These are phyloP conservation scores for Coronaproctus castanopsis DNA, from an alignment of 2,888 invertebrate genomes.

Conservation along the genomic window DNA sequence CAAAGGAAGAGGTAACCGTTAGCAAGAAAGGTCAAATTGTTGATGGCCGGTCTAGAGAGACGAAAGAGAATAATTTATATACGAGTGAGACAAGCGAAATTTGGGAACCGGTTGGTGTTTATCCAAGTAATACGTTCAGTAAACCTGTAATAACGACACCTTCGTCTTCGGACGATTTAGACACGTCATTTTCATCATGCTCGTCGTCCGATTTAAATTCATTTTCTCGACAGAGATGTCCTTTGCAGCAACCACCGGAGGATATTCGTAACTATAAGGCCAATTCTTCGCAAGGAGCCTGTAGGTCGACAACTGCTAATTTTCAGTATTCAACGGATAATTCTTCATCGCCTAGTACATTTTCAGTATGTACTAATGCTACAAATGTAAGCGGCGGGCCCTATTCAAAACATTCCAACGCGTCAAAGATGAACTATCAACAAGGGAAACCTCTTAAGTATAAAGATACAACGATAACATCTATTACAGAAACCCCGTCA, in stretches of 20 bases:
- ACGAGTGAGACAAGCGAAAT: constrained; percentile 43
- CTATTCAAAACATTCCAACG: neutral
- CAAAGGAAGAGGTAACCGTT: constrained; percentile 48
- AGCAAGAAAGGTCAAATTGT: constrained; percentile 42
- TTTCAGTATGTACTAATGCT: too few species aligned
- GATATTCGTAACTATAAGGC: neutral
- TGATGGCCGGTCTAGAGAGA: constrained; percentile 47
- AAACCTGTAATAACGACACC: neutral
- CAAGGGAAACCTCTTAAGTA: constrained; percentile 1
- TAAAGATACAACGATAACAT: neutral
- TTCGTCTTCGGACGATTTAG: neutral
- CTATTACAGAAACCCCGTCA: neutral
- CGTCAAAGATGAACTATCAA: neutral
- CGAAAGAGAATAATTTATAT: constrained; percentile 48
- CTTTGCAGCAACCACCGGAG: neutral
- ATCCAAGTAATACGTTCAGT: neutral
- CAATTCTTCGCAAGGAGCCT: neutral
- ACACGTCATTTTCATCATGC: neutral
- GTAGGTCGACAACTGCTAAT: neutral
- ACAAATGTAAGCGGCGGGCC: too few species aligned
- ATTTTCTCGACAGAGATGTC: neutral
- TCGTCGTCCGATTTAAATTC: neutral
- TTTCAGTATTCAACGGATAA: neutral
- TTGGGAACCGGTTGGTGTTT: constrained; percentile 34
- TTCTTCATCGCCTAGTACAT: neutral